Base-by-base conservation (phyloP, 2,113 vertebrate genomes). In the Dissostichus mawsoni region DNA sequence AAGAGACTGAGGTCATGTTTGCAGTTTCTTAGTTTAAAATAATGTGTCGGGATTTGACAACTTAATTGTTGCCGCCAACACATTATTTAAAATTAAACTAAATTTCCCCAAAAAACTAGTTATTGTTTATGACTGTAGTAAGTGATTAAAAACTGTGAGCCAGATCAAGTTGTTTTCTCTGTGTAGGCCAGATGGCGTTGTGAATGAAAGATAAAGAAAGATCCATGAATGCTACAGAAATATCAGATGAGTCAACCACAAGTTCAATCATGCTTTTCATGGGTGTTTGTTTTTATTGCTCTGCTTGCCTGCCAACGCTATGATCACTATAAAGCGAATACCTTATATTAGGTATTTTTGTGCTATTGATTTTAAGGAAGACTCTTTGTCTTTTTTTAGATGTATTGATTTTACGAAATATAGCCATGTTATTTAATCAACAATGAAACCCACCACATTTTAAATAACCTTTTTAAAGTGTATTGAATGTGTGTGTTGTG, bases 131-230 rank as follows among this genome's bases (percentile, higher is more conserved):
- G 59, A 70, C 67, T 63, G 68, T 77, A 63, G 20, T 79, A 53
- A 68, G 45, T 76, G 80, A 90, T 86, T 80, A 66, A 68, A 72
- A 68, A 72, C 56, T 0, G 16, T 59, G 67, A 82, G 59, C 50
- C 41, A 63, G 48, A 14, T 71, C 36, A 41, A 41, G 36, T 69
- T 48, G 23, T 45, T 25, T 59, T 66, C 16, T 8, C 23, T 18
- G 10, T 33, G 33, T 55, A 55, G 74, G 9, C 41, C 80, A 81
- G 74, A 83, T 79, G 76, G 68, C 81, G 77, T 69, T 61, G 76
- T 66, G 56, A 70, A 55, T 47, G 9, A 70, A 64, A 59, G 61
- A 84, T 69, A 72, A 84, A 87, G 36, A 55, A 58, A 80, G 71
- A 70, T 67, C 51, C 70, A 86, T 67, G 56, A 67, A 76, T 36